These are phyloP conservation scores for Allolobophora icterica DNA, from an alignment of 2,888 invertebrate species.

Conservation along the genomic window DNA sequence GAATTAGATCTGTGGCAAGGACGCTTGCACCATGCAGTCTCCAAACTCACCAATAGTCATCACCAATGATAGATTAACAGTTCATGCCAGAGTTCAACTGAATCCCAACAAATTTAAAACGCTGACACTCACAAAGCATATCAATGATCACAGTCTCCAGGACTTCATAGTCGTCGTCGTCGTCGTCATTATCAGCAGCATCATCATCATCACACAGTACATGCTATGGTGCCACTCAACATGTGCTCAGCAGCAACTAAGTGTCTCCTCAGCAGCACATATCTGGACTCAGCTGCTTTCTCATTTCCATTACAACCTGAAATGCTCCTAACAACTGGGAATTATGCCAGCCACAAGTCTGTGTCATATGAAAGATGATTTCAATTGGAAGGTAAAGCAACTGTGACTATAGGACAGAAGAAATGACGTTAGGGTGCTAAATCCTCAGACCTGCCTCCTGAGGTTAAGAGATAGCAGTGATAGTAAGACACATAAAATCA, in stretches of 20 bases:
- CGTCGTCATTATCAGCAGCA: no score
- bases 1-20: no score
- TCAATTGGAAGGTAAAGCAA: neutral
- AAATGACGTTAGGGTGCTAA: neutral
- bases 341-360: neutral
- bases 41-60: no score
- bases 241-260: no score
- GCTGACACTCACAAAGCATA: neutral
- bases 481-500: neutral
- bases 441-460: neutral
- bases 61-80: neutral
- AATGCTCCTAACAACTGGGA: neutral
- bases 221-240: no score
- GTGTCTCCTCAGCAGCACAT: neutral
- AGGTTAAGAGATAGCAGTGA: neutral
- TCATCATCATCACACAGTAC: no score
- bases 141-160: neutral
- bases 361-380: neutral
- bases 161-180: no score
- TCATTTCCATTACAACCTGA: conserved; percentile 1
- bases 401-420: neutral
- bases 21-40: no score
- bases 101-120: neutral
- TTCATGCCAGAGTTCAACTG: neutral
- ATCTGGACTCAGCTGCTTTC: neutral